Evolutionary conservation across 2,113 vertebrate genomes (phyloP).

Genomic region (Ptyas mucosa): DNA sequence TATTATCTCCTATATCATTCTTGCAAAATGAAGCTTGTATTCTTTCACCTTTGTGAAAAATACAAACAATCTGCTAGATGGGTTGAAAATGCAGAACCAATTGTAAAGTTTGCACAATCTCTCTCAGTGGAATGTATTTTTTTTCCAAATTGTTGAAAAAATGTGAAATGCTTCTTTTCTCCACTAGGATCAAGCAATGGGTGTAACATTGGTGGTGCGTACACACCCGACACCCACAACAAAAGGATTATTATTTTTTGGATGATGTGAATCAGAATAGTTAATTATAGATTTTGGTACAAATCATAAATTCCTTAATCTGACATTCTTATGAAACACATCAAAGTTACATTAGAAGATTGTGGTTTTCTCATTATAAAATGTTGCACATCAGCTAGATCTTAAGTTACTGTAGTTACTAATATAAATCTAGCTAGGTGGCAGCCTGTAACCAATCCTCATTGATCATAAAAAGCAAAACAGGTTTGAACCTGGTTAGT

Average conservation of each 20-base stretch:
- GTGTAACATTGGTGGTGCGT: constrained; percentile 6
- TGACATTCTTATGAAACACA: constrained; percentile 18
- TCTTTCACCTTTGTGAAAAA: background rate
- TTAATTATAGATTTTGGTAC: constrained; percentile 13
- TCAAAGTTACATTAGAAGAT: constrained; percentile 25
- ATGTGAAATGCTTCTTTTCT: constrained; percentile 19
- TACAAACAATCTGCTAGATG: background rate
- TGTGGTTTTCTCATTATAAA: constrained; percentile 24
- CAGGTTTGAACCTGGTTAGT: background rate
- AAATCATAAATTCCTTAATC: constrained; percentile 25
- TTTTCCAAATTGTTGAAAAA: constrained; percentile 22
- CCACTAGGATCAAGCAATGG: background rate
- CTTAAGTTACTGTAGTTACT: constrained; percentile 5
- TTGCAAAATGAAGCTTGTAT: background rate
- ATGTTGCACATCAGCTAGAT: background rate
- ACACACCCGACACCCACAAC: constrained; percentile 17
- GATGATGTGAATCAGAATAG: constrained; percentile 2
- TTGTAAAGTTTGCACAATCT: background rate
- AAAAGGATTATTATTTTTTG: background rate
- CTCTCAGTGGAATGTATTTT: background rate
- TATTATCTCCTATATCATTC: constrained; percentile 10
- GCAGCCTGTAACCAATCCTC: background rate
- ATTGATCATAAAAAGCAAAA: background rate
- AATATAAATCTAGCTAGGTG: background rate
- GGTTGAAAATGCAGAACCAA: background rate